Percentiles rank a stretch among this genome's conserved stretches.
Conservation (phyloP, 2,888 invertebrate genomes). For the Zhengitettix transpicula region DNA sequence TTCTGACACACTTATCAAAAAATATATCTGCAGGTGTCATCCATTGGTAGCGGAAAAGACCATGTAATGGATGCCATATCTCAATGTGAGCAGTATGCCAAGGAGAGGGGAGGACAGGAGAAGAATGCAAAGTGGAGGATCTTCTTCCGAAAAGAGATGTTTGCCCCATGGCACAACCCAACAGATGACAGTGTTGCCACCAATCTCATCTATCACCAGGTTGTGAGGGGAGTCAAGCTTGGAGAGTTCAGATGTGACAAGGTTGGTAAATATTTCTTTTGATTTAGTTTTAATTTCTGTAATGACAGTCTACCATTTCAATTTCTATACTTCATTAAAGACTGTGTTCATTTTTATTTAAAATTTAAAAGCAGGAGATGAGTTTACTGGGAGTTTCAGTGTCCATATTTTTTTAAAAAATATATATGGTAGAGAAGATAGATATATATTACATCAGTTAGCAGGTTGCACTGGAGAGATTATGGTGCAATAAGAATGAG, state of each 20-base stretch:
- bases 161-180: constrained; percentile 85
- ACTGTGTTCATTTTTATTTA: too few species aligned
- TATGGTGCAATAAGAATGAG: too few species aligned
- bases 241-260: constrained; percentile 76
- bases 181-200: constrained; percentile 64
- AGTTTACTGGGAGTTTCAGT: too few species aligned
- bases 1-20: too few species aligned
- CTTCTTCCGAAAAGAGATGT: constrained; percentile 78
- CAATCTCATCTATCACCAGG: constrained; percentile 76
- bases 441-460: too few species aligned
- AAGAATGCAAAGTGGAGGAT: constrained; percentile 76
- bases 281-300: too few species aligned
- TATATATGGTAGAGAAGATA: too few species aligned
- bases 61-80: constrained; percentile 93
- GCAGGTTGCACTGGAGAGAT: too few species aligned
- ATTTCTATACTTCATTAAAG: too few species aligned
- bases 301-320: too few species aligned
- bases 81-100: constrained; percentile 89
- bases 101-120: constrained; percentile 73
- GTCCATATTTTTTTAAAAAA: too few species aligned
- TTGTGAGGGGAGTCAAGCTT: constrained; percentile 73
- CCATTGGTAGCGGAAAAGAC: constrained; percentile 73
- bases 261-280: constrained; percentile 11
- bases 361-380: too few species aligned
- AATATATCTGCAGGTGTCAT: constrained; percentile 40